phyloP scores from a whole-genome alignment of 2,113 vertebrate species.

The Neotoma lepida region DNA sequence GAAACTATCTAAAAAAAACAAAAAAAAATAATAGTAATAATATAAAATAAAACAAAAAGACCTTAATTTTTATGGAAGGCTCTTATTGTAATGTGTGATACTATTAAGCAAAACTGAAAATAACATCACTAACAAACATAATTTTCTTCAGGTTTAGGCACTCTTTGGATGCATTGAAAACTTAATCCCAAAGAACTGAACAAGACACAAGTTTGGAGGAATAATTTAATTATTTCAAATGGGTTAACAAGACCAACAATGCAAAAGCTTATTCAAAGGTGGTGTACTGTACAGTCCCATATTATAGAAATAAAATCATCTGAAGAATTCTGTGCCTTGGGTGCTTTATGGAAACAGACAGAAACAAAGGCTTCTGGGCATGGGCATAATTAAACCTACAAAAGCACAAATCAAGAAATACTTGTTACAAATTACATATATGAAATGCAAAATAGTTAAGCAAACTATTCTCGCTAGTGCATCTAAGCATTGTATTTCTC shows the following conservation, averaged over 20 bases:
- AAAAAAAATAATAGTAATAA: too few relatives aligned
- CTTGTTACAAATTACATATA: too few relatives aligned
- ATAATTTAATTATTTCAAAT: background rate
- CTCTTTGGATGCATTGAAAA: background rate
- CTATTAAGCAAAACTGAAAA: background rate
- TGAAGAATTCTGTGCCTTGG: too few relatives aligned
- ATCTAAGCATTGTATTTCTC: background rate
- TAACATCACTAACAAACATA: background rate
- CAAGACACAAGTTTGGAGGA: background rate
- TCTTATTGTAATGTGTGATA: background rate
- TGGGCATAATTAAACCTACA: too few relatives aligned
- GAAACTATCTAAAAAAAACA: too few relatives aligned
- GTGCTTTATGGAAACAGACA: too few relatives aligned
- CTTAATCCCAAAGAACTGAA: background rate
- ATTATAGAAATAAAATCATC: background rate
- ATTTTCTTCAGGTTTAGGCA: background rate
- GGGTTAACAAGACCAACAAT: background rate
- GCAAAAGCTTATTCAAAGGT: background rate
- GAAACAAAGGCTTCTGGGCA: too few relatives aligned
- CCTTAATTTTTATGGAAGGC: background rate
- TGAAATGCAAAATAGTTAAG: background rate
- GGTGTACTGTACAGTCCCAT: background rate
- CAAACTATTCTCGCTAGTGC: background rate
- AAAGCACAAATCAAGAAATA: too few relatives aligned
- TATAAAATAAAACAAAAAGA: too few relatives aligned